A percentile compares a stretch with the other conserved stretches of the same genome.
Conservation (phyloP, 2,888 invertebrate genomes). For the Rutpela maculata region DNA sequence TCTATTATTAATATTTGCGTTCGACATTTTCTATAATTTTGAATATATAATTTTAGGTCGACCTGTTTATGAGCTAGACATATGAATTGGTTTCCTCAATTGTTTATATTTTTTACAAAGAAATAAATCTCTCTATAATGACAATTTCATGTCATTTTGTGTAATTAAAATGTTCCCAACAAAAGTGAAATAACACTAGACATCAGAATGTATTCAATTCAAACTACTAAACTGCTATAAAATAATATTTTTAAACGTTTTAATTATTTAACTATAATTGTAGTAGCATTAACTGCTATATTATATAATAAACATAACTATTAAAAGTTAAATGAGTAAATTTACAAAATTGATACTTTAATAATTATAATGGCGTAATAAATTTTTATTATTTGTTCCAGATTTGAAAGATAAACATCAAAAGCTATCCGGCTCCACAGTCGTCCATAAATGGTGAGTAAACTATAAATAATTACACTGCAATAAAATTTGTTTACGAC, state of each 20-base stretch:
- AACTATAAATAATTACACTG: constrained; percentile 62
- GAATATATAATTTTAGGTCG: too few relatives aligned
- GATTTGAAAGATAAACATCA: constrained; percentile 52
- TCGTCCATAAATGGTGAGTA: constrained; percentile 61
- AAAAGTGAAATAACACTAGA: too few relatives aligned
- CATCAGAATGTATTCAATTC: too few relatives aligned
- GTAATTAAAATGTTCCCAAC: too few relatives aligned
- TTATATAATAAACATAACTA: constrained; percentile 13
- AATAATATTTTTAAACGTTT: constrained; percentile 9
- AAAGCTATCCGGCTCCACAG: constrained; percentile 45
- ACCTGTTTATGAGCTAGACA: too few relatives aligned
- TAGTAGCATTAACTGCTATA: constrained; percentile 17
- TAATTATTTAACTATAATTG: background rate
- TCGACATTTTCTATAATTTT: too few relatives aligned
- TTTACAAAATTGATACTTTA: constrained; percentile 37
- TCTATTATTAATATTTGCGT: too few relatives aligned
- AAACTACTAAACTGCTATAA: background rate
- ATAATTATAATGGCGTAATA: constrained; percentile 45
- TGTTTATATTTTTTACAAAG: too few relatives aligned
- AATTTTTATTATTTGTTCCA: constrained; percentile 60
- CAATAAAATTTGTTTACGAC: constrained; percentile 64
- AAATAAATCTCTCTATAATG: too few relatives aligned
- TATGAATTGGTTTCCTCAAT: too few relatives aligned
- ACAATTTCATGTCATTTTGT: too few relatives aligned
- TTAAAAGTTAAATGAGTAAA: constrained; percentile 28